phyloP scores from a whole-genome alignment of 1,140 invertebrate genomes.

The Aphidius ervi region DNA sequence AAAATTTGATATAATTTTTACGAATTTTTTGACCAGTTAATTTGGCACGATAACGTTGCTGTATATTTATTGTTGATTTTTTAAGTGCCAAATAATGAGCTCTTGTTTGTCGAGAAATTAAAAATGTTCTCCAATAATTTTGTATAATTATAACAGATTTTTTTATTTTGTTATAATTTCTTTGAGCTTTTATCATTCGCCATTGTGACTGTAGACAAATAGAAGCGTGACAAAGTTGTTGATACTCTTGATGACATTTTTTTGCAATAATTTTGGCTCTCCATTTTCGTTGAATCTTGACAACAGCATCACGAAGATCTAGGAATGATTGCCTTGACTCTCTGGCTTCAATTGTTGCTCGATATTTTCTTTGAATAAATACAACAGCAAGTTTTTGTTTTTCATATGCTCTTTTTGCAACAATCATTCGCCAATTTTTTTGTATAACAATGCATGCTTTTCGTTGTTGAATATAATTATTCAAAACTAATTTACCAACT shows the following conservation, averaged over 20 bases:
- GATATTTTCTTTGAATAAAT: conserved; percentile 34
- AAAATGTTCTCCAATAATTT: too few species aligned
- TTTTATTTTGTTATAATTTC: too few species aligned
- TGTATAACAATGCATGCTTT: conserved; percentile 30
- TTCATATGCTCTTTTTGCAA: conserved; percentile 23
- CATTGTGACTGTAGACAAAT: conserved; percentile 34
- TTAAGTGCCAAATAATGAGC: conserved; percentile 18
- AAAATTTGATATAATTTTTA: not conserved
- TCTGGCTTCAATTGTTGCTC: conserved; percentile 24
- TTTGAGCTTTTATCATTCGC: conserved; percentile 13
- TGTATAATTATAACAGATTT: too few species aligned
- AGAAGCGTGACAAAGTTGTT: conserved; percentile 25
- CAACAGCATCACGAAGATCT: conserved; percentile 17
- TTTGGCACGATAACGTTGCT: conserved; percentile 24
- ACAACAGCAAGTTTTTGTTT: conserved; percentile 28
- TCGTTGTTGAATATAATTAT: conserved; percentile 16
- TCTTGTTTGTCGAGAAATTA: too few species aligned
- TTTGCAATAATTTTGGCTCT: conserved; percentile 23
- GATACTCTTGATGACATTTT: conserved; percentile 24
- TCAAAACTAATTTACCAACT: conserved; percentile 12
- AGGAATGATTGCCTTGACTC: not conserved
- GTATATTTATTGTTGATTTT: conserved; percentile 25
- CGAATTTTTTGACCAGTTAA: not conserved
- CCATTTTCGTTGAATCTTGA: conserved; percentile 31
- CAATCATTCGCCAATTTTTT: conserved; percentile 27